phyloP scores from a whole-genome alignment of 2,113 vertebrate species.

The Oncorhynchus mykiss region DNA sequence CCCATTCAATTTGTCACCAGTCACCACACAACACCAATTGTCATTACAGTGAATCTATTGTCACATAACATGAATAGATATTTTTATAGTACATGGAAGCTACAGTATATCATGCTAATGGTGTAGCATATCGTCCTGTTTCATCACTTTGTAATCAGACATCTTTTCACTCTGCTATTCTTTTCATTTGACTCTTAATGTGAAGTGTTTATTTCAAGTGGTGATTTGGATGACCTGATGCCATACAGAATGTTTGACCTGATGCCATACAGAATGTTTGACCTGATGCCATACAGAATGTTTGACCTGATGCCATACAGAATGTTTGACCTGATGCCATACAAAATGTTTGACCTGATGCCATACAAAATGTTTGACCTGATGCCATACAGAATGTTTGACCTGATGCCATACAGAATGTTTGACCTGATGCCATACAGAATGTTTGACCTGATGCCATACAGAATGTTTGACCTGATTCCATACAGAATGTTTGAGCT shows the following conservation, averaged over 20 bases:
- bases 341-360: too few species aligned
- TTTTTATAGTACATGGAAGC: too few species aligned
- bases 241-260: background rate
- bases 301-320: background rate
- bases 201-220: background rate
- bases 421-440: too few species aligned
- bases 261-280: background rate
- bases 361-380: too few species aligned
- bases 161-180: background rate
- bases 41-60: too few species aligned
- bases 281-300: background rate
- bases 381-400: too few species aligned
- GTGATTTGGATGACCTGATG: background rate
- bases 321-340: background rate
- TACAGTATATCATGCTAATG: too few species aligned
- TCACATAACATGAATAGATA: too few species aligned
- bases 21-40: background rate
- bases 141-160: background rate
- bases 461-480: too few species aligned
- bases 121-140: background rate
- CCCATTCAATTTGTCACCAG: background rate
- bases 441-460: too few species aligned
- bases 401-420: too few species aligned
- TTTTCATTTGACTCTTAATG: background rate
- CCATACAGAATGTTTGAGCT: too few species aligned